Base-by-base conservation (phyloP, 2,888 invertebrate genomes). In the Eilema griseolum region DNA sequence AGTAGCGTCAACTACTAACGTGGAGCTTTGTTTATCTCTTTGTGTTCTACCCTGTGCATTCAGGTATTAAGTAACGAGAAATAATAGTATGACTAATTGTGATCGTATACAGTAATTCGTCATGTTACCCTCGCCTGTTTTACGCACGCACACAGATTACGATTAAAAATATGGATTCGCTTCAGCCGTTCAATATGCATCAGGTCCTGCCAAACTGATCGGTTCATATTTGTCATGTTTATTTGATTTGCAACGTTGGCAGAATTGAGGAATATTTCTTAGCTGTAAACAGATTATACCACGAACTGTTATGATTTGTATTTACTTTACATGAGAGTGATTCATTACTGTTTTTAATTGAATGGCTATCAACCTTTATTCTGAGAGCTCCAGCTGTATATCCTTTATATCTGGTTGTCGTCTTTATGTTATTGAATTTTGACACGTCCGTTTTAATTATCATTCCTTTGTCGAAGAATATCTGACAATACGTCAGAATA, bases 71-170 rank as follows among this genome's bases (percentile, higher is more conserved):
- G 88, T 91, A 92, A 90, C 89, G 88, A 92, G 90, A 90, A 91
- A 86, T 89, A 90, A 91, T 89, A 87, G 82, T 82, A 86, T 90
- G 91, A 92, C 88, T 91, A 90, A 92, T 91, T 90, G 89, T 83
- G 86, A 86, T 85, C 81, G 83, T 87, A 84, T 85, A 76, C 79
- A 82, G 85, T 85, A 82, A 88, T 89, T 83, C 87, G 85, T 89
- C 90, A 87, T 86, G 85, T 81, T 76, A 81, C 79, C 75, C 82
- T 77, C 73, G 72, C 77, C 82, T 83, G 79, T 81, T 84, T 85
- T 81, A 82, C 76, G 75, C 81, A 80, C 80, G 82, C 81, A 84
- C 79, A 73, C 56, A 46, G 74, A 76, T 80, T 71, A 71, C 70
- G 63, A 78, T 76, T 74, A 74, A 78, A 84, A 74, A 67, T 75